Evolutionary conservation across 2,888 invertebrate genomes (phyloP).

Genomic region (Sinohyriopsis cumingii): DNA sequence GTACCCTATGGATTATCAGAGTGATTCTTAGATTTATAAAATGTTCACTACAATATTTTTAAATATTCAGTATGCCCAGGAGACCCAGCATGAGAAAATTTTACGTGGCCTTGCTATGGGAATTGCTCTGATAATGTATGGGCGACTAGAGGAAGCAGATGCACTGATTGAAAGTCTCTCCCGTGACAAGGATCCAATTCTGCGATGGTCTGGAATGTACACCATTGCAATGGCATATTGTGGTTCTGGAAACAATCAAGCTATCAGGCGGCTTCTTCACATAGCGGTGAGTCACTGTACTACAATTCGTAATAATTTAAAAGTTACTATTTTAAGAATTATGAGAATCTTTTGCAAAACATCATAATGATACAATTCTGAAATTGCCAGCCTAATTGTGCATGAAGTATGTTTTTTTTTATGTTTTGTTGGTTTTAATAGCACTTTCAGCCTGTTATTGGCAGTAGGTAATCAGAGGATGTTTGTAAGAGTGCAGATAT

Average conservation of each 20-base stretch:
- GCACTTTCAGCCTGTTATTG: too few relatives aligned
- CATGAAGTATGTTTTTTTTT: too few relatives aligned
- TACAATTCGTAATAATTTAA: not conserved
- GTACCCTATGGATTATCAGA: too few relatives aligned
- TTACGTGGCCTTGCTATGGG: constrained; percentile 96
- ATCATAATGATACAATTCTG: too few relatives aligned
- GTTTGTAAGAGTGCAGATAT: too few relatives aligned
- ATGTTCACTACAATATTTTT: too few relatives aligned
- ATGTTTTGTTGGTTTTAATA: too few relatives aligned
- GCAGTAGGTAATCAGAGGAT: too few relatives aligned
- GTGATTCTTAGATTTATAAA: too few relatives aligned
- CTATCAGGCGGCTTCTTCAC: constrained; percentile 93
- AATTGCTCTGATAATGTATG: constrained; percentile 96
- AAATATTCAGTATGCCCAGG: constrained; percentile 84
- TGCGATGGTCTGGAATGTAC: constrained; percentile 97
- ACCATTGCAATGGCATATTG: constrained; percentile 98
- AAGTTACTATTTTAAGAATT: not conserved
- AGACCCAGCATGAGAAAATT: constrained; percentile 99
- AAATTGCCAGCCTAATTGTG: too few relatives aligned
- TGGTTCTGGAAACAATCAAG: constrained; percentile 97
- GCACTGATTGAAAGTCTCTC: constrained; percentile 90
- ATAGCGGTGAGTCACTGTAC: constrained; percentile 83
- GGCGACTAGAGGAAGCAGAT: constrained; percentile 96
- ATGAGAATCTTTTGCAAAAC: too few relatives aligned
- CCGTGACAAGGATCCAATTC: constrained; percentile 94